Base-by-base conservation (phyloP, 1,140 invertebrate genomes). In the Caenorhabditis elegans region DNA sequence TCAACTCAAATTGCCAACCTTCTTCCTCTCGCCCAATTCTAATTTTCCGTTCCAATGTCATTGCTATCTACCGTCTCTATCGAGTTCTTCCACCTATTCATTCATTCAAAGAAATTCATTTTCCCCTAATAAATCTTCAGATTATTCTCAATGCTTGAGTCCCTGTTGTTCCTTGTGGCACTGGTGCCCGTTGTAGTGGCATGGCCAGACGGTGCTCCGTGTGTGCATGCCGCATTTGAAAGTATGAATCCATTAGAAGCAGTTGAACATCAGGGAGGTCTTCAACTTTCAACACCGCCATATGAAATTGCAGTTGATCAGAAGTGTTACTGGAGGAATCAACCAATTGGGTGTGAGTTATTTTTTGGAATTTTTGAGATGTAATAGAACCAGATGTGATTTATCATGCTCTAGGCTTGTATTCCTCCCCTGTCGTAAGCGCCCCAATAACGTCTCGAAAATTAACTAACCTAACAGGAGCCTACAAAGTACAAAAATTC, bases 131-230 rank as follows among this genome's bases (percentile, higher is more conserved):
- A 36, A 15, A 2, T 46, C 31, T 43, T 22, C 36, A 76, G 46
- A 46, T 76, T 47, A 3, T 46, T 76, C 75, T 48, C 65, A 48
- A 82, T 82, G 80, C 39, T 55, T 76, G 65, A 65, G 34, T 48
- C 65, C 5, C 22, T 82, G 24, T 11, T 53, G 36, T 31, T 76
- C 31, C 39, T 75, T 46, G 53, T 48, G 0, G 13, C 24, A 0
- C n/a, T 39, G 19, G 26, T 78, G 3, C 17, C 78, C 5, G 46
- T n/a, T 17, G 46, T 36, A 15, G 11, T 78, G 8, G 82, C 83
- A 34, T 88, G 87, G 87, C 87, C 88, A 13, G 88, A 88, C 78
- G 88, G 88, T 31, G 87, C 88, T n/a, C 88, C 88, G 15, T 89
- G 88, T 75, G 76, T 89, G 1, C 82, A 82, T 65, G 83, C 88